Percentiles rank a stretch among this genome's conserved stretches.
These are phyloP conservation scores for Exocentrus adspersus DNA, from an alignment of 2,888 invertebrate genomes.

Conservation along the genomic window DNA sequence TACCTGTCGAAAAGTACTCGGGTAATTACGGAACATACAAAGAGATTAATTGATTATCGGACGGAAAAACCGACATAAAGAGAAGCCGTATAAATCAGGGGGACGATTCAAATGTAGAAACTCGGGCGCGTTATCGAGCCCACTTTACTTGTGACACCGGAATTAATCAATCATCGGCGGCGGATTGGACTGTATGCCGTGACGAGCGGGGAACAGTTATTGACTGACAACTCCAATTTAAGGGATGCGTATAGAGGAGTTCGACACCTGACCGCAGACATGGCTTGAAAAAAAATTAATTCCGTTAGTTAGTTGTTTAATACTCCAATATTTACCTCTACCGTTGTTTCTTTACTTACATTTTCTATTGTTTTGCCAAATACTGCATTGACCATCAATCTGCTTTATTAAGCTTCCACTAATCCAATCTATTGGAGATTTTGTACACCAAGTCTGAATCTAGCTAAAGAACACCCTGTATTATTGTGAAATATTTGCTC, in stretches of 20 bases:
- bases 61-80: background rate
- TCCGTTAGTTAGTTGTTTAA: too few relatives aligned
- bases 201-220: constrained; percentile 11
- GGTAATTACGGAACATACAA: background rate
- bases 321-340: too few relatives aligned
- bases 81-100: background rate
- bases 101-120: background rate
- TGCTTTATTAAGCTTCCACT: too few relatives aligned
- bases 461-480: too few relatives aligned
- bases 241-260: constrained; percentile 11
- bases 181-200: background rate
- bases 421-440: too few relatives aligned
- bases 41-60: constrained; percentile 3
- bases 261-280: background rate
- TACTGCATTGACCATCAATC: too few relatives aligned
- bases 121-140: constrained; percentile 4
- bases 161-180: constrained; percentile 18
- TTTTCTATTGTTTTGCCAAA: too few relatives aligned
- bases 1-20: background rate
- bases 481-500: too few relatives aligned
- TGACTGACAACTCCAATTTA: constrained; percentile 18
- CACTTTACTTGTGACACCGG: constrained; percentile 17
- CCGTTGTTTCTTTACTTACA: too few relatives aligned
- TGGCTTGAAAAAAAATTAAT: background rate
- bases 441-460: too few relatives aligned